Evolutionary conservation across 2,888 invertebrate species (phyloP), one percentile per base, ranked within the genome.

Genomic region (Rotaria magnacalcarata): DNA sequence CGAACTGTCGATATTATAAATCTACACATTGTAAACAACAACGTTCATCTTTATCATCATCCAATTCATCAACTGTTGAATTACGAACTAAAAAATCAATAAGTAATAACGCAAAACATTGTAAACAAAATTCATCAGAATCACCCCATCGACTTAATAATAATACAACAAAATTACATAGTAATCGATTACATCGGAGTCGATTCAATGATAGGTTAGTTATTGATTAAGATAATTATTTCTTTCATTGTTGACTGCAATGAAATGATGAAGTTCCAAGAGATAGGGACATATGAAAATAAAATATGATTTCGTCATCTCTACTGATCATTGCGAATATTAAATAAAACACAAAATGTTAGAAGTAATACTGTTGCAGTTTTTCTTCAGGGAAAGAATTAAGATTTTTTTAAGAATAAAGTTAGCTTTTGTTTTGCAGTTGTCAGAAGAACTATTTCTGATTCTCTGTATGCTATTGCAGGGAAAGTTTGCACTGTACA

Each of bases 261-360:
- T 60, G 60, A 60, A 27, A 14, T 60, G 60, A 60, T 60, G 60
- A 60, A 60, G 60, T 60, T 60, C 60, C 60, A 60, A 60, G 60
- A 60, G 60, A 60, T 60, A 60, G 60, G 60, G 60, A 60, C 60
- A 60, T 60, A 60, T 60, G 60, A 60, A 27, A 27, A 10, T 60
- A n/a, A 11, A 52, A 52, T 14, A 27, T 60, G 60, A 60, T 60
- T 60, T 60, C 27, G 14, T 60, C 60, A 60, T 60, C 60, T 60
- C 60, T 60, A 60, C 60, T 60, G 60, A 60, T 60, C 60, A 60
- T 60, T 60, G 60, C 60, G 14, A 27, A 27, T 47, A 47, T 47
- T 47, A 10, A 10, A 47, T 47, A 47, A 47, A 47, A 47, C 2
- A 47, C 7, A 10, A 0, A 47, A 47, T 47, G 47, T 47, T 47